Evolutionary conservation across 92 coral and sea anemone genomes (phyloP), one percentile per base, ranked within the genome.

Genomic region (Porites rus): DNA sequence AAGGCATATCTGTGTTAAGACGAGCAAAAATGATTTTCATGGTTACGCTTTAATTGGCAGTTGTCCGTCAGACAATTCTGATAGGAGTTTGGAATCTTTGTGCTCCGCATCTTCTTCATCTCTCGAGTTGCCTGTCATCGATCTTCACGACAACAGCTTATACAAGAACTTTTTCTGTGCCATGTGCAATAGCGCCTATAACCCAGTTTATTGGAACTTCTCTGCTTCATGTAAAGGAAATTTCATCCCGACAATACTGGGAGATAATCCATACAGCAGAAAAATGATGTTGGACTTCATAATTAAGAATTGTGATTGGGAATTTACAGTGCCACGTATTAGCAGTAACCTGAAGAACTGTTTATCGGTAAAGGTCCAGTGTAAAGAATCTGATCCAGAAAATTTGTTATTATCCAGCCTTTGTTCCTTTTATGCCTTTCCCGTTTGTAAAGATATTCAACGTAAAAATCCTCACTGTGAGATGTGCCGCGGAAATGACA

Each of bases 131-230:
- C 87, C 87, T 20, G 87, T 83, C 2, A 7, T 59, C 18, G 80
- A 83, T 70, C 14, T 65, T 14, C 10, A 28, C 4, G 69, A 71
- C 6, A 59, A 72, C 21, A 59, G 2, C 24, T 21, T 14, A 2
- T 83, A 72, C 78, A 83, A 72, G 22, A 83, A 83, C 43, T 43
- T 59, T 10, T 83, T 83, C 79, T 83, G 87, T 60, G 79, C 87
- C 38, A 54, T 46, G 8, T 83, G 87, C 80, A 83, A 83, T 70
- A 13, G 14, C 18, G 79, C 17, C 10, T 28, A 9, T 0, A 60
- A 60, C 71, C 38, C n/a, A 4, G 46, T 38, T 38, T 38, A 38
- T 38, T 38, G 46, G 46, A 38, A 38, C 46, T 38, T 38, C 46
- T 18, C 54, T 20, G 87, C 87, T 10, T 12, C 64, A 6, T 83